Conservation (phyloP, 2,888 invertebrate species). For the Gasteruption jaculator region DNA sequence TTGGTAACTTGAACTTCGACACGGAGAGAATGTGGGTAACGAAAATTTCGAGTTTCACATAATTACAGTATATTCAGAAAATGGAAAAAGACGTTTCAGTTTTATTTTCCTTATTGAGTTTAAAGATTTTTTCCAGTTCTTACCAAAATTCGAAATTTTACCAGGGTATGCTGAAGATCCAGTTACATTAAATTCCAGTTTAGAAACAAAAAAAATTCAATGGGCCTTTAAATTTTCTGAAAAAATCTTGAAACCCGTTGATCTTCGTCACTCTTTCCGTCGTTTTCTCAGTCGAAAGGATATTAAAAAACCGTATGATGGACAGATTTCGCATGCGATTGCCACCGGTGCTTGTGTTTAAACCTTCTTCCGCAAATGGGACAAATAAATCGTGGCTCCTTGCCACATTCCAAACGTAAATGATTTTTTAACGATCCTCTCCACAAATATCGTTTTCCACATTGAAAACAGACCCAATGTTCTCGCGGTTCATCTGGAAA, state of each 20-base stretch:
- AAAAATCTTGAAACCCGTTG: no score
- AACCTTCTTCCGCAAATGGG: slow-evolving; percentile 38
- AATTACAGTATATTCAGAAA: no score
- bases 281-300: no score
- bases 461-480: slow-evolving; percentile 35
- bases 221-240: slow-evolving; percentile 8
- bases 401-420: slow-evolving; percentile 42
- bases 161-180: no score
- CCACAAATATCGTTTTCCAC: slow-evolving; percentile 41
- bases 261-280: not conserved
- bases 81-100: no score
- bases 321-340: slow-evolving; percentile 32
- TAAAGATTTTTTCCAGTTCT: no score
- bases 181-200: no score
- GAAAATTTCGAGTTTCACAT: no score
- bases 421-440: slow-evolving; percentile 42
- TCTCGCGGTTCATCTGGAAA: slow-evolving; percentile 30
- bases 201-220: not conserved
- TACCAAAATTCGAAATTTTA: no score
- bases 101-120: no score
- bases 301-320: slow-evolving; percentile 26
- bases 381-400: slow-evolving; percentile 42
- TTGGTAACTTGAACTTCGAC: no score
- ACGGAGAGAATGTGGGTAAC: no score
- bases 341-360: slow-evolving; percentile 40